A percentile compares a stretch with the other conserved stretches of the same genome.
Conservation (phyloP, 2,797 vertebrate genomes). For the Pampus argenteus region DNA sequence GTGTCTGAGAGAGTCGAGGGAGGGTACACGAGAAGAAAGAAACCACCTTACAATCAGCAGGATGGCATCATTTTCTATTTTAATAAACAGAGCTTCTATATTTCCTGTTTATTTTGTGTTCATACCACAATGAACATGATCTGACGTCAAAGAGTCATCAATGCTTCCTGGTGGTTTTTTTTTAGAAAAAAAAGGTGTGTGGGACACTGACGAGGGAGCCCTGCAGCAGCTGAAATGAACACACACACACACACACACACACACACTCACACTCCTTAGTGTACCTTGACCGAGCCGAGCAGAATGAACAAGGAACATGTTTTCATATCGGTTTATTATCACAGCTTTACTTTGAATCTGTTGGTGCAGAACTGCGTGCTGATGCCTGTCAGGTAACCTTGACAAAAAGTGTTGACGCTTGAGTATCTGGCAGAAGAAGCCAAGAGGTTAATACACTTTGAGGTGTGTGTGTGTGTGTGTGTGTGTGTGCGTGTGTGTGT, state of each 20-base stretch:
- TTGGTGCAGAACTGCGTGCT: background rate
- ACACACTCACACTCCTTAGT: background rate
- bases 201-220: slow-evolving; percentile 42
- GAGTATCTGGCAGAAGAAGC: slow-evolving; percentile 62
- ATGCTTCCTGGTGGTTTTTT: background rate
- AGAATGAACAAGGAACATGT: slow-evolving; percentile 4
- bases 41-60: background rate
- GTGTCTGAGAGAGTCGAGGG: background rate
- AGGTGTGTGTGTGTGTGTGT: slow-evolving; percentile 24
- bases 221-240: slow-evolving; percentile 42
- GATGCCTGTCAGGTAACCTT: slow-evolving; percentile 70
- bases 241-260: slow-evolving; percentile 6
- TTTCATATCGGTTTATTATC: slow-evolving; percentile 4
- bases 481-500: background rate
- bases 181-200: slow-evolving; percentile 18
- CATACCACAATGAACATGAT: background rate
- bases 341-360: slow-evolving; percentile 32
- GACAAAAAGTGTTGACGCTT: slow-evolving; percentile 73
- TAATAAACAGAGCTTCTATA: background rate
- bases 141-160: too few relatives aligned
- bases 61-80: background rate
- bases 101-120: background rate
- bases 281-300: too few relatives aligned
- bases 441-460: slow-evolving; percentile 73
- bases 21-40: background rate